Base-by-base conservation (phyloP, 2,797 vertebrate species). In the Falco concolor region DNA sequence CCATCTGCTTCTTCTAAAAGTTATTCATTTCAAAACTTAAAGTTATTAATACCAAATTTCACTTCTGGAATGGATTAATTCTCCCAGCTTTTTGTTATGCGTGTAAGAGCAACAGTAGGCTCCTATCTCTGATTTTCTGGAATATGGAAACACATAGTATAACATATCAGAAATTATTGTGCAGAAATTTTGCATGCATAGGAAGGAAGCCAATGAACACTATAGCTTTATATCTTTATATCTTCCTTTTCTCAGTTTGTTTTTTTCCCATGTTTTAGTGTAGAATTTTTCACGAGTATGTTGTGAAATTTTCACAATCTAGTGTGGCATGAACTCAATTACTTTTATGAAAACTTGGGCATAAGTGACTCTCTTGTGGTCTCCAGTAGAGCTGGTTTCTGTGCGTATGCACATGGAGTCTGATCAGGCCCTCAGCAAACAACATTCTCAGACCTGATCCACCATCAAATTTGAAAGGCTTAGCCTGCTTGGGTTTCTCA, bases 1-100 rank as follows among this genome's bases (percentile, higher is more conserved):
- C n/a, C 36, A 75, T 50, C 83, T 74, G 19, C 27, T 93, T 68
- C 56, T 88, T 64, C 42, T 81, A 57, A 77, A 84, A 91, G 42
- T 67, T 59, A 70, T 5, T 53, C 0, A 34, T 80, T 83, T 77
- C 72, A 74, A 93, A 80, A 44, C 17, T 64, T 85, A 42, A 89
- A 77, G 45, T 1, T 38, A 45, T 63, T 87, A 63, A 13, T 30
- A 52, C 28, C 20, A 80, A 59, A 44, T 69, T 87, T 76, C 13
- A 40, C 28, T 94, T 86, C 36, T 73, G 40, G 23, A 87, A 80
- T 38, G 8, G 21, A 40, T 53, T 69, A 3, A 18, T 84, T 80
- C 56, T 49, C 14, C 7, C 22, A 73, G 38, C 2, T 63, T 84
- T 73, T 84, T 86, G 24, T 70, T 70, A 25, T 10, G 13, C 2